A percentile compares a stretch with the other conserved stretches of the same genome.
phyloP scores from a whole-genome alignment of 2,888 invertebrate species.

The Neoitamus cyanurus region DNA sequence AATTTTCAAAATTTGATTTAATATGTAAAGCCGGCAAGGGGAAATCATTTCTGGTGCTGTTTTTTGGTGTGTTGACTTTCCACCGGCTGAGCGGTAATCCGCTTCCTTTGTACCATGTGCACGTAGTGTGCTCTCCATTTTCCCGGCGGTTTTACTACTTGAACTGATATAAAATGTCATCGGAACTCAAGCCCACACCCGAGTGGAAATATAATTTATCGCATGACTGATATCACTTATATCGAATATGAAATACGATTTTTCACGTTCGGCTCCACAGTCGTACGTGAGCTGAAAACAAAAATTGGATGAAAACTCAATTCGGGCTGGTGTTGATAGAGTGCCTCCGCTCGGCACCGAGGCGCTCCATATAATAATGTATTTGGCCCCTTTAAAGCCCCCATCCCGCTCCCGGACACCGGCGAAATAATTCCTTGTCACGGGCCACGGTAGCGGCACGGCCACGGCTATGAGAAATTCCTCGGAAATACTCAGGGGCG shows the following conservation, averaged over 20 bases:
- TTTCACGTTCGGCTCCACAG: conserved; percentile 51
- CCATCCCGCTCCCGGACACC: background rate
- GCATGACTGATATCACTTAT: conserved; percentile 51
- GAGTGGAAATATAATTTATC: conserved; percentile 51
- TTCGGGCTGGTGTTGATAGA: conserved; percentile 9
- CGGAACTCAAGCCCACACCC: conserved; percentile 47
- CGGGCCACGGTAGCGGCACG: background rate
- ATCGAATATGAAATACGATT: conserved; percentile 51
- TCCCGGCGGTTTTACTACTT: conserved; percentile 29
- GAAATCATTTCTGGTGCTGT: background rate
- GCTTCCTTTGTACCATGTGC: conserved; percentile 27
- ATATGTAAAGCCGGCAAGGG: background rate
- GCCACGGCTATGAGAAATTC: background rate
- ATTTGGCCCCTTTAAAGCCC: conserved; percentile 6
- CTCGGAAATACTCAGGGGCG: background rate
- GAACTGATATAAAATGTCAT: conserved; percentile 39
- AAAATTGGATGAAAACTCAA: conserved; percentile 44
- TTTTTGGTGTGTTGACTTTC: background rate
- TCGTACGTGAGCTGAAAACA: conserved; percentile 50
- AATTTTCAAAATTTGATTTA: background rate
- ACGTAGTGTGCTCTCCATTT: conserved; percentile 23
- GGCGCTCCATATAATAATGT: conserved; percentile 19
- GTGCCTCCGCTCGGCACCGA: background rate
- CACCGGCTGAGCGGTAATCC: conserved; percentile 14
- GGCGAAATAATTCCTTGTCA: background rate